Conservation (phyloP, 2,113 vertebrate species). For the Ginglymostoma cirratum region DNA sequence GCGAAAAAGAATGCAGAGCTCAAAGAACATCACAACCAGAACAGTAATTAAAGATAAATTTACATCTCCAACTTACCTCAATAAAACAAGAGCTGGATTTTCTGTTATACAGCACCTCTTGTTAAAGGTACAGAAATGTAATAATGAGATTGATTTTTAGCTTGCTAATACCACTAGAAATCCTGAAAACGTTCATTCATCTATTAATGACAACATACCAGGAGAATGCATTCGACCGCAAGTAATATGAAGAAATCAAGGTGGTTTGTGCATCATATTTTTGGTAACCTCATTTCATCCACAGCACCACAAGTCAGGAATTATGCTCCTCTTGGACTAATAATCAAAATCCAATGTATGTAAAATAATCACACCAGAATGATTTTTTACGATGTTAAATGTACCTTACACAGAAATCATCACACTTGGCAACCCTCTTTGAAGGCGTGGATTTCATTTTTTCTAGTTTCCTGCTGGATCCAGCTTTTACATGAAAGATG, state of each 20-base stretch:
- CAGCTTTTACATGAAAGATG: background rate
- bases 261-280: background rate
- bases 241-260: background rate
- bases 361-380: background rate
- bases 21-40: background rate
- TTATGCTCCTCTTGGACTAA: background rate
- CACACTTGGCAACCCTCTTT: background rate
- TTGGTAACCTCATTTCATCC: background rate
- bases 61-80: background rate
- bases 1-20: background rate
- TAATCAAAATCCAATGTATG: background rate
- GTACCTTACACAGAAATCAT: background rate
- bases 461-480: background rate
- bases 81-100: background rate
- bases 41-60: background rate
- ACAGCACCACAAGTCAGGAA: background rate
- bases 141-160: constrained; percentile 1
- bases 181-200: background rate
- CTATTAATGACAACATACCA: background rate
- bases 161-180: background rate
- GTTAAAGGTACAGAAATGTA: background rate
- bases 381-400: background rate
- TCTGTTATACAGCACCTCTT: background rate
- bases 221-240: background rate
- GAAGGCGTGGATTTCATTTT: background rate